Base-by-base conservation (phyloP, 2,888 invertebrate genomes). In the Tuta absoluta region DNA sequence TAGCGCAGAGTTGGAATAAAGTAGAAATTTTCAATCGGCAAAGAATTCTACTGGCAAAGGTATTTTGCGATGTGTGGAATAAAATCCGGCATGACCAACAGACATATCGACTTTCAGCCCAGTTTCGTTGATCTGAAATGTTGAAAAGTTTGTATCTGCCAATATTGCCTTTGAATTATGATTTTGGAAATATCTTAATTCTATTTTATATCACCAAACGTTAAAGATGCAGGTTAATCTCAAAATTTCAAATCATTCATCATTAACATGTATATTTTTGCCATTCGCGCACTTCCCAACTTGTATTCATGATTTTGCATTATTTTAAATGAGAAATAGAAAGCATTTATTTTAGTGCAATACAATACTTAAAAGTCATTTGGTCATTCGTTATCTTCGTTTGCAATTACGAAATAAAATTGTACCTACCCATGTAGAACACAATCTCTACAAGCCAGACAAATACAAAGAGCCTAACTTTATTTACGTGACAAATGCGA, bases 401-500 rank as follows among this genome's bases (percentile, higher is more conserved):
- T 28, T 28, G 28, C 5, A 28, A 2, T 28, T 28, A 5, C 28
- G 3, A 28, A 33, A 33, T 8, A n/a, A n/a, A n/a, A n/a, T n/a
- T n/a, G 33, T 33, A 33, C 33, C 33, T n/a, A 17, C 45, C n/a
- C 5, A 45, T 45, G 45, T 41, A 14, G 14, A 45, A 45, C 45
- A 45, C 45, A n/a, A 45, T 45, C 45, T n/a, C 45, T n/a, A 45
- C 45, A 45, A 45, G 45, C n/a, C 17, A 45, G 45, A 45, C 45
- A 45, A 51, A 51, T 19, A 51, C 19, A 51, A 51, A 19, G 51
- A 19, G 23, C 23, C 28, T 33, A 14, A 56, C 56, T 56, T 56
- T 56, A 33, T 56, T 56, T 33, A 56, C 24, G 17, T 28, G 56
- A 56, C 24, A 56, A 56, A 56, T 56, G 56, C n/a, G 56, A 56